Evolutionary conservation across 1,140 invertebrate species (phyloP), one percentile per base, ranked within the genome.

Genomic region (Elysia chlorotica): DNA sequence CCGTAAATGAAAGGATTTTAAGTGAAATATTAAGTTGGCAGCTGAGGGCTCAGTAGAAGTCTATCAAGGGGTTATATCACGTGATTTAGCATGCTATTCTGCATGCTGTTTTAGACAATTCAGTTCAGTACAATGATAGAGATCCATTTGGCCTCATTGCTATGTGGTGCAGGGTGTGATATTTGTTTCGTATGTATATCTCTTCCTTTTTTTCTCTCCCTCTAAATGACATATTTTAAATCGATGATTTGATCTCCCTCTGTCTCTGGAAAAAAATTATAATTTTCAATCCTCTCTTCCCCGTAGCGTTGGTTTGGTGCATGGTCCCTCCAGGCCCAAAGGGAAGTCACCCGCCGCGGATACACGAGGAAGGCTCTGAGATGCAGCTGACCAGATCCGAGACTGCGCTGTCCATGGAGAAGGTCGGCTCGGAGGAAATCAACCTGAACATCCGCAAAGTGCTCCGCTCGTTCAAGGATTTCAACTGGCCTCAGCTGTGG

Each of bases 401-500:
- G 2, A 78, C 77, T 19, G 33, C 36, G 0, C 48, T 57, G 23
- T 77, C 76, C 14, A 38, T 76, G 0, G 77, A 76, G 33, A 78
- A 78, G 33, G 36, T 75, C 17, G 71, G 28, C 33, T 79, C 73
- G 17, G 74, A 78, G 56, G 79, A 83, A 74, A 28, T 78, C 53
- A 77, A 75, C 59, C 81, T 82, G 37, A 82, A 57, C 66, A 70
- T 78, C 2, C 70, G 62, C 30, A 57, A 74, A 35, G 67, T 84
- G n/a, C 25, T 83, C 14, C 56, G 75, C 33, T 82, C 81, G 31
- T 79, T 84, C 53, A 74, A 72, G 54, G 74, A 83, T 3, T 72
- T 86, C 17, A 74, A 84, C 30, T 86, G 85, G 86, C 30, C 62
- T n/a, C 71, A 83, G n/a, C 74, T 86, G 1, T 85, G 87, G 83